Evolutionary conservation across 2,888 invertebrate species (phyloP).

Genomic region (Drosophila atroscutellata): DNA sequence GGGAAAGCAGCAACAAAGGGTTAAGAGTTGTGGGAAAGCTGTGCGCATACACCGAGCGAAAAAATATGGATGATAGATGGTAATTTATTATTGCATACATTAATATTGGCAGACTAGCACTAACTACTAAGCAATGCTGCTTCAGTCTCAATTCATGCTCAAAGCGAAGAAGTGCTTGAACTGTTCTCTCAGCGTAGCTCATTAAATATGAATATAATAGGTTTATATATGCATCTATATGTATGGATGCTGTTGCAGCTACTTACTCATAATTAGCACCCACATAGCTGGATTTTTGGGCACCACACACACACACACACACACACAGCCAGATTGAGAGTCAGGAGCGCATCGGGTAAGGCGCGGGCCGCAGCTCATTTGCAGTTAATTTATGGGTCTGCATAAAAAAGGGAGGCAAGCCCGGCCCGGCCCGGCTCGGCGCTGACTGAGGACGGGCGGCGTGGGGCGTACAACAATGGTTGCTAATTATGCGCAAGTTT

Average conservation of each 20-base stretch:
- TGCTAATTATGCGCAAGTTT: constrained; percentile 73
- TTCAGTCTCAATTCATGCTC: background rate
- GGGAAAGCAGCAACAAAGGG: constrained; percentile 20
- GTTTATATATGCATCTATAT: constrained; percentile 6
- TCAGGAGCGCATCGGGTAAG: constrained; percentile 29
- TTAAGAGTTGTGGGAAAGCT: constrained; percentile 1
- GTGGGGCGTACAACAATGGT: constrained; percentile 60
- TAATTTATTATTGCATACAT: background rate
- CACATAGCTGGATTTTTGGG: constrained; percentile 13
- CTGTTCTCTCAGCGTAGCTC: constrained; percentile 7
- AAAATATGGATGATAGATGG: background rate
- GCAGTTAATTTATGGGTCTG: constrained; percentile 59
- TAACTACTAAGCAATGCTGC: background rate
- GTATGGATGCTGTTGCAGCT: constrained; percentile 19
- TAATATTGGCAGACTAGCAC: background rate
- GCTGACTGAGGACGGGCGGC: background rate
- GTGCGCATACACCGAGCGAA: background rate
- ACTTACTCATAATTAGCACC: constrained; percentile 44
- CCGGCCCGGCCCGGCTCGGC: background rate
- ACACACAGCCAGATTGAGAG: background rate
- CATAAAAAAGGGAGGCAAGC: constrained; percentile 18
- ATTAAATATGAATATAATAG: constrained; percentile 25
- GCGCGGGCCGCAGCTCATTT: constrained; percentile 58
- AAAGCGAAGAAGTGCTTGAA: background rate
- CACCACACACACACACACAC: constrained; percentile 2